phyloP scores from a whole-genome alignment of 2,113 vertebrate genomes.

The Chamaetylas fuelleborni region DNA sequence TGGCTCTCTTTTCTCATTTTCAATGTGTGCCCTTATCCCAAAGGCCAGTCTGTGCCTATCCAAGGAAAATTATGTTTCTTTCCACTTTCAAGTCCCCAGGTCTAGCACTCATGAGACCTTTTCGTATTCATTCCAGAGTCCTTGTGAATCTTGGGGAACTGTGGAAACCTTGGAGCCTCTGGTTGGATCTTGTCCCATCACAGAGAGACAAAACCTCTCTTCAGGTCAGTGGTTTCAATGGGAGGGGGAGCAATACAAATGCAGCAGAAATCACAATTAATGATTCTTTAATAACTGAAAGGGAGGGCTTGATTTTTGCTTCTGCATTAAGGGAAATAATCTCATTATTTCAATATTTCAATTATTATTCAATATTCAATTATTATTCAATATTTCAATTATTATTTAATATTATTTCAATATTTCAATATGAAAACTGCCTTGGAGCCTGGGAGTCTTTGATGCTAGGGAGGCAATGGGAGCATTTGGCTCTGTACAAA shows the following conservation, averaged over 20 bases:
- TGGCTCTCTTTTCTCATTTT: neutral
- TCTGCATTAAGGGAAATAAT: neutral
- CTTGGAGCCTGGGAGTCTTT: neutral
- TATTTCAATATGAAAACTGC: neutral
- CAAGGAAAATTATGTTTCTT: neutral
- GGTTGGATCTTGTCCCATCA: neutral
- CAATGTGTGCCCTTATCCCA: neutral
- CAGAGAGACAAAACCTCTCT: neutral
- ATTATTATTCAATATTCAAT: too few relatives aligned
- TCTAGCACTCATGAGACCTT: neutral
- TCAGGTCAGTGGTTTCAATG: neutral
- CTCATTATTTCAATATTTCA: too few relatives aligned
- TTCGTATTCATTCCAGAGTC: neutral
- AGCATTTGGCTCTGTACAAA: neutral
- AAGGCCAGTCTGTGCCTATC: rapidly evolving
- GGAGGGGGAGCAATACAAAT: neutral
- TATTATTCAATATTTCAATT: too few relatives aligned
- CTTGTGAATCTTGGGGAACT: neutral
- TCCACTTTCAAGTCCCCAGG: neutral
- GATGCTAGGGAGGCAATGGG: neutral
- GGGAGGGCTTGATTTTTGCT: neutral
- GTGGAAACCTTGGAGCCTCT: neutral
- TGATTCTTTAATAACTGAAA: neutral
- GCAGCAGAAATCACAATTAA: neutral
- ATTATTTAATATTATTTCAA: too few relatives aligned